Percentiles rank a stretch among this genome's conserved stretches.
These are phyloP conservation scores for Lacerta bilineata DNA, from an alignment of 2,797 vertebrate genomes.

Conservation along the genomic window DNA sequence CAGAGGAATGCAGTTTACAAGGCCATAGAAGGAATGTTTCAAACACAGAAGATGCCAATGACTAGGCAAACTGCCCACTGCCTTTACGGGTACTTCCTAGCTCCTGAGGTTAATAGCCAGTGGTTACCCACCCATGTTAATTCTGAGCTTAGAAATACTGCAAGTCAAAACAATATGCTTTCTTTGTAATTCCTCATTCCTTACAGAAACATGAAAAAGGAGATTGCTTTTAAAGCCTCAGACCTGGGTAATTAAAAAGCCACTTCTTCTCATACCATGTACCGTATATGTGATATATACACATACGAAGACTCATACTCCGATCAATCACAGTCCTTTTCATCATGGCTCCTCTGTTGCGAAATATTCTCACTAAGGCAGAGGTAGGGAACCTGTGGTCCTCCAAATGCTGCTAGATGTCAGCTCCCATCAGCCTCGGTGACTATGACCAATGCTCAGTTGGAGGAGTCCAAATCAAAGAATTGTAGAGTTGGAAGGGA, in stretches of 20 bases:
- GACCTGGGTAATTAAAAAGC: neutral
- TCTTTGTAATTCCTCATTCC: neutral
- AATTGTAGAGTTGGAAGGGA: too few relatives aligned
- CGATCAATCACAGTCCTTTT: neutral
- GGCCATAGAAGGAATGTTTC: neutral
- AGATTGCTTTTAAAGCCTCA: neutral
- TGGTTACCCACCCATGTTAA: neutral
- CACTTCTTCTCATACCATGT: neutral
- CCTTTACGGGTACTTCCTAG: neutral
- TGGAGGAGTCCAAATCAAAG: too few relatives aligned
- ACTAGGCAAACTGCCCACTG: neutral
- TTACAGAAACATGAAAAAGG: neutral
- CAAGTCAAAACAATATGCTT: neutral
- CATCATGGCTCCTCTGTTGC: neutral
- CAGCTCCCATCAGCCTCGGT: too few relatives aligned
- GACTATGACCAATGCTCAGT: too few relatives aligned
- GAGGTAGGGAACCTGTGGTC: neutral
- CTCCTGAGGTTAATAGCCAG: neutral
- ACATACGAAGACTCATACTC: neutral
- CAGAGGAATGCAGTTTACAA: slow-evolving; percentile 1
- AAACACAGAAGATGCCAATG: neutral
- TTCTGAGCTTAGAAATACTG: neutral
- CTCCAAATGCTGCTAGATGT: too few relatives aligned
- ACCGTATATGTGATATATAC: neutral
- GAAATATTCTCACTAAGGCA: neutral